phyloP scores from a whole-genome alignment of 2,113 vertebrate species.

The Tetraodon nigroviridis region DNA sequence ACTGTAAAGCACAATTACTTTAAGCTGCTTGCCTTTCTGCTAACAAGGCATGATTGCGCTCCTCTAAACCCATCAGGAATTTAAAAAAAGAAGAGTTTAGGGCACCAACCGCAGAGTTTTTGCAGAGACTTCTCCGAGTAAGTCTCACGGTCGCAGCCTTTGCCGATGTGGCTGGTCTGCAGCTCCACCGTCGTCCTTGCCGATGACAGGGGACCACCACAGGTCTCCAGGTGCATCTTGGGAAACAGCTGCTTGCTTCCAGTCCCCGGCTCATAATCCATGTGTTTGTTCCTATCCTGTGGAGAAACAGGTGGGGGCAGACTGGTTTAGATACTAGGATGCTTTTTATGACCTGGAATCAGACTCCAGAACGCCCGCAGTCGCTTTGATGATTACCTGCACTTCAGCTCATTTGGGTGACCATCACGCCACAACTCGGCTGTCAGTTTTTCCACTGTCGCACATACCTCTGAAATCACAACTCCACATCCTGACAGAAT shows the following conservation, averaged over 20 bases:
- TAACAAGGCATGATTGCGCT: background rate
- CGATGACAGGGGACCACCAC: conserved; percentile 86
- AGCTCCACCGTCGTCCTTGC: conserved; percentile 85
- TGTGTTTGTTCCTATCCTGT: conserved; percentile 87
- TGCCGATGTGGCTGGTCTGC: conserved; percentile 88
- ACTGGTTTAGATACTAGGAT: background rate
- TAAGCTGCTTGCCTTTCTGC: conserved; percentile 2
- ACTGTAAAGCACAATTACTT: conserved; percentile 9
- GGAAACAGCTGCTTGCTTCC: conserved; percentile 90
- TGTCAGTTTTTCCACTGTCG: conserved; percentile 35
- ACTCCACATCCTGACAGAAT: conserved; percentile 31
- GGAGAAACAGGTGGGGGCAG: background rate
- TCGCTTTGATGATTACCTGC: conserved; percentile 11
- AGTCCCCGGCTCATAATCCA: conserved; percentile 89
- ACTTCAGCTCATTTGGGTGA: conserved; percentile 19
- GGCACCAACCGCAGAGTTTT: conserved; percentile 87
- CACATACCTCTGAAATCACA: conserved; percentile 26
- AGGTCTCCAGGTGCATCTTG: conserved; percentile 89
- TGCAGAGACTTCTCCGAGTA: conserved; percentile 93
- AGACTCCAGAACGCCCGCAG: conserved; percentile 1
- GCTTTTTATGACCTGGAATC: conserved; percentile 18
- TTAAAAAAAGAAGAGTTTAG: background rate
- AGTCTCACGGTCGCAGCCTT: conserved; percentile 91
- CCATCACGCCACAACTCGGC: conserved; percentile 24
- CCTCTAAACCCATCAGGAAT: background rate